Conservation (phyloP, 1,140 invertebrate genomes). For the Pinna nobilis region DNA sequence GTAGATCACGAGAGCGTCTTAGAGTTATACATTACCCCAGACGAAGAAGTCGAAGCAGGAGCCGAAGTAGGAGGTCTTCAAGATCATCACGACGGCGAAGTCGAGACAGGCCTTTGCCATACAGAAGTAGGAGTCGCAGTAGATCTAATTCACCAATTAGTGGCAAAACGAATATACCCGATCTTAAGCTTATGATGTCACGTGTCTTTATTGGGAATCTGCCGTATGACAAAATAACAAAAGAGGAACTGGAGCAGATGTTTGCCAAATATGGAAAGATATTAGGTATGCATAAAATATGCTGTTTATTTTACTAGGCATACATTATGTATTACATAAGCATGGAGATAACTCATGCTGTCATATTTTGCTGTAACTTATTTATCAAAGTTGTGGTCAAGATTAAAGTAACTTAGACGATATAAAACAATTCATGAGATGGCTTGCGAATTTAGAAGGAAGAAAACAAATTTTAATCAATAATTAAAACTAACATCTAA, state of each 20-base stretch:
- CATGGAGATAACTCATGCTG: neutral
- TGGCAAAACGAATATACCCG: conserved; percentile 61
- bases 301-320: neutral
- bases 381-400: too few relatives aligned
- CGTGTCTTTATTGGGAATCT: conserved; percentile 87
- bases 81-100: conserved; percentile 20
- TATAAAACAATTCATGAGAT: too few relatives aligned
- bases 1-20: neutral
- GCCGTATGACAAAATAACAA: conserved; percentile 79
- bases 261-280: conserved; percentile 84
- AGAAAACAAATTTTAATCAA: too few relatives aligned
- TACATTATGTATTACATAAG: neutral
- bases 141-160: conserved; percentile 9
- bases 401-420: too few relatives aligned
- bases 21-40: conserved; percentile 6
- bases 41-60: conserved; percentile 15
- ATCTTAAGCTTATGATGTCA: conserved; percentile 82
- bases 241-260: conserved; percentile 83
- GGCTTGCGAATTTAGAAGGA: too few relatives aligned
- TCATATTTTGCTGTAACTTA: neutral
- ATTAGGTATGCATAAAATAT: conserved; percentile 64
- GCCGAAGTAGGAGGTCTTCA: conserved; percentile 18
- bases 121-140: conserved; percentile 25
- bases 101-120: conserved; percentile 17
- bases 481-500: too few relatives aligned